A percentile compares a stretch with the other conserved stretches of the same genome.
Conservation (phyloP, 1,140 invertebrate species). For the Tyrophagus putrescentiae region DNA sequence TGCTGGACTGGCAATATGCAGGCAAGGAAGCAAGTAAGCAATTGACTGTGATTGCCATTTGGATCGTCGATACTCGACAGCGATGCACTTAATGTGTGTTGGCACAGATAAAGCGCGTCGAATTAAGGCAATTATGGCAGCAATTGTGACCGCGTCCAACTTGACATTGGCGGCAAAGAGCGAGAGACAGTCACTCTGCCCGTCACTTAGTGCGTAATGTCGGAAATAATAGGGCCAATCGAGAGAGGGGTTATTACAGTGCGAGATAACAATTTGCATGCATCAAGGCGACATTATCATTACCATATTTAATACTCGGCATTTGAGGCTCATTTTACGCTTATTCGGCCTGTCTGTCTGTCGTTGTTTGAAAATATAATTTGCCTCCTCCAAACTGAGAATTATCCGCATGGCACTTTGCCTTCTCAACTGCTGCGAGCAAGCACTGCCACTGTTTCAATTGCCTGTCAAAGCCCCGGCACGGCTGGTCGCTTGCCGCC, state of each 20-base stretch:
- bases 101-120: background rate
- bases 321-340: conserved; percentile 6
- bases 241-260: background rate
- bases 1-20: too few species aligned
- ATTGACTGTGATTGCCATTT: background rate
- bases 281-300: conserved; percentile 1
- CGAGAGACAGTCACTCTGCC: too few species aligned
- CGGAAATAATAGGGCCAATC: background rate
- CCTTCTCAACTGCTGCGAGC: too few species aligned
- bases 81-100: conserved; percentile 6
- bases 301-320: conserved; percentile 14
- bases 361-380: conserved; percentile 14
- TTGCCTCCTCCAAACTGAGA: conserved; percentile 1
- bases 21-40: background rate
- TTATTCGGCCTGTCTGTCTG: background rate
- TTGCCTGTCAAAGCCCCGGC: conserved; percentile 8
- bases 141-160: conserved; percentile 1
- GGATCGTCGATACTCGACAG: background rate
- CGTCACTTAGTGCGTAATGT: too few species aligned
- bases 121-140: conserved; percentile 14
- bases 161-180: background rate
- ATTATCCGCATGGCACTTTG: conserved; percentile 9
- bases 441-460: background rate
- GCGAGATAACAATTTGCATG: conserved; percentile 8
- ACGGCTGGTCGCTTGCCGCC: background rate